Evolutionary conservation across 2,888 invertebrate genomes (phyloP).

Genomic region (Agapetus fuscipes): DNA sequence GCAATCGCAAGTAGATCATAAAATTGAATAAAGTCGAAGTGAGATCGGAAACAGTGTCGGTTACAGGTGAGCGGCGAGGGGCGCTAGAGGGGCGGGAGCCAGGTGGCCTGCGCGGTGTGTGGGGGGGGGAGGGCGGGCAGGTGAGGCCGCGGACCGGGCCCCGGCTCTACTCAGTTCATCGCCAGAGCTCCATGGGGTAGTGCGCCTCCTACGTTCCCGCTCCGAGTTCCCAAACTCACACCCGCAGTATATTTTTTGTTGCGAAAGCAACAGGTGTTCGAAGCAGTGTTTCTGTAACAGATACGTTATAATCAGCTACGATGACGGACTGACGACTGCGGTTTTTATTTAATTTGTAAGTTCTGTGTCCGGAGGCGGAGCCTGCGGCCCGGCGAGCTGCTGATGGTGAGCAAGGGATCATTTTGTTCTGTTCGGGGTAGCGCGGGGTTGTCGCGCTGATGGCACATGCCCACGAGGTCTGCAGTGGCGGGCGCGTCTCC

Average conservation of each 20-base stretch:
- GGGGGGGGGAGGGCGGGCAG: background rate
- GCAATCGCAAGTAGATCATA: slow-evolving; percentile 4
- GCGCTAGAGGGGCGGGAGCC: too few species aligned
- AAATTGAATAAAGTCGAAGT: slow-evolving; percentile 13
- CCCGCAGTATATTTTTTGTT: slow-evolving; percentile 38
- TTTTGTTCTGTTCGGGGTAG: too few species aligned
- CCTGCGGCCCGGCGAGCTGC: too few species aligned
- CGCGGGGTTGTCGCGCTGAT: background rate
- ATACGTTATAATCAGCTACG: too few species aligned
- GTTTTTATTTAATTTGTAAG: too few species aligned
- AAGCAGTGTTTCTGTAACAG: slow-evolving; percentile 41
- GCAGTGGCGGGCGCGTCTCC: background rate
- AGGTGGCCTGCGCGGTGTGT: slow-evolving; percentile 25
- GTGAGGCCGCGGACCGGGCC: slow-evolving; percentile 5
- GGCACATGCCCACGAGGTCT: background rate
- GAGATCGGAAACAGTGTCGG: slow-evolving; percentile 14
- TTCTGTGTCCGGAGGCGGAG: too few species aligned
- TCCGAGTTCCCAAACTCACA: too few species aligned
- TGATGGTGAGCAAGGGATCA: too few species aligned
- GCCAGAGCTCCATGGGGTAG: slow-evolving; percentile 33
- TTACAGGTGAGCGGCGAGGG: slow-evolving; percentile 5
- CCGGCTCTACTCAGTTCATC: slow-evolving; percentile 32
- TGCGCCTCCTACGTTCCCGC: slow-evolving; percentile 40
- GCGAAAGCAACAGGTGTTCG: slow-evolving; percentile 45
- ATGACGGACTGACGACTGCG: background rate